phyloP scores from a whole-genome alignment of 2,797 vertebrate genomes.

The Oreochromis grahami region DNA sequence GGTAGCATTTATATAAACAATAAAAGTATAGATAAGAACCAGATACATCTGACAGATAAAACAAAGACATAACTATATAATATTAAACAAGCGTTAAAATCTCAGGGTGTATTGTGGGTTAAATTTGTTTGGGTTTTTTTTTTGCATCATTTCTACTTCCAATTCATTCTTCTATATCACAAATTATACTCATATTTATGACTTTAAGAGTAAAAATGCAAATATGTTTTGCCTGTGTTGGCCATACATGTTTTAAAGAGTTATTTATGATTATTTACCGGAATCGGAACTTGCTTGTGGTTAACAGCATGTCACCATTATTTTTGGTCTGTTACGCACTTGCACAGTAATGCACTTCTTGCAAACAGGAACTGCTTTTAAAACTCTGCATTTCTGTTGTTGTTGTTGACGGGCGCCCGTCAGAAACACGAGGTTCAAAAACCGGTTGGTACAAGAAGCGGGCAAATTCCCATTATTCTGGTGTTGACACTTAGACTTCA shows the following conservation, averaged over 20 bases:
- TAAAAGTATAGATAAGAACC: not conserved
- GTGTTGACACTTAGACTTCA: not conserved
- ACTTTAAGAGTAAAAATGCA: not conserved
- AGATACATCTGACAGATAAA: not conserved
- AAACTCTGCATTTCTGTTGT: not conserved
- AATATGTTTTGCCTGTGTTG: not conserved
- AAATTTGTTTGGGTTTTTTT: not conserved
- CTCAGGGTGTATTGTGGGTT: not conserved
- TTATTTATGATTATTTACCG: not conserved
- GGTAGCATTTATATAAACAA: not conserved
- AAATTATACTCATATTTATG: not conserved
- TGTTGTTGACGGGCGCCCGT: fast-evolving
- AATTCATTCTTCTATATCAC: not conserved
- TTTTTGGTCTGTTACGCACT: not conserved
- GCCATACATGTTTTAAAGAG: not conserved
- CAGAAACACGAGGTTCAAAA: not conserved
- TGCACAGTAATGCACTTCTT: not conserved
- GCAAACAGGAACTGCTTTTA: not conserved
- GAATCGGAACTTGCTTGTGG: not conserved
- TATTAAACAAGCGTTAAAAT: not conserved
- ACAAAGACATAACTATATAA: not conserved
- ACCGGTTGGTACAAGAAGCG: not conserved
- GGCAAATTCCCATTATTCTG: not conserved
- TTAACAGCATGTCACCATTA: not conserved
- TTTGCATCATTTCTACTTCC: not conserved